phyloP scores from a whole-genome alignment of 30 jellyfish, hydroid and myxozoan genomes.

The Mastigias papua region DNA sequence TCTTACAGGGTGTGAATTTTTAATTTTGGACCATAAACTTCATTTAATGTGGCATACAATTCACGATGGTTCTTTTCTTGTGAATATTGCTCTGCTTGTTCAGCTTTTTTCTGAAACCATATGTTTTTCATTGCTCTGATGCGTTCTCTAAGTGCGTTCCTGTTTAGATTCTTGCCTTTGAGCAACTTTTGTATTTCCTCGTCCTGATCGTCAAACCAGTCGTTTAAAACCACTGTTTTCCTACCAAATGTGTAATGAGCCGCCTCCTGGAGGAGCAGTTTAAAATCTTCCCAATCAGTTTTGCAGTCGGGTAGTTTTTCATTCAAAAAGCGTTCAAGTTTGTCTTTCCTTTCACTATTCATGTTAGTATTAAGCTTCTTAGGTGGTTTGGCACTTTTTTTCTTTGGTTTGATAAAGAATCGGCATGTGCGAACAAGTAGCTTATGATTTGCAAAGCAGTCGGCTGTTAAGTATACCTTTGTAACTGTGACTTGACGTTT shows the following conservation, averaged over 20 bases:
- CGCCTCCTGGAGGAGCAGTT: slow-evolving; percentile 10
- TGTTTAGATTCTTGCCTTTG: slow-evolving; percentile 45
- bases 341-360: slow-evolving; percentile 42
- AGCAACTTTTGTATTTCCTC: slow-evolving; percentile 58
- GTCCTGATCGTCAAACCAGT: slow-evolving; percentile 74
- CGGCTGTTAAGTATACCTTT: slow-evolving; percentile 17
- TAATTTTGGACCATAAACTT: too few relatives aligned
- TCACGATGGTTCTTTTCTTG: too few relatives aligned
- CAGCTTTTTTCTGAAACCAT: slow-evolving; percentile 73
- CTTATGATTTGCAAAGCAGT: slow-evolving; percentile 56
- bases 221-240: slow-evolving; percentile 20
- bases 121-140: slow-evolving; percentile 44
- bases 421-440: slow-evolving; percentile 37
- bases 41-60: slow-evolving; percentile 48
- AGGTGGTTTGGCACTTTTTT: slow-evolving; percentile 53
- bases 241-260: slow-evolving; percentile 30
- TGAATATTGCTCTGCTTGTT: slow-evolving; percentile 60
- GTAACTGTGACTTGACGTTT: slow-evolving; percentile 51
- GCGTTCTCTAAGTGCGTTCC: slow-evolving; percentile 44
- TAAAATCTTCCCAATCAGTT: slow-evolving; percentile 25
- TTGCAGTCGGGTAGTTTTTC: slow-evolving; percentile 10
- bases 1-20: slow-evolving; percentile 41
- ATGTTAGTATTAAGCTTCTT: slow-evolving; percentile 47
- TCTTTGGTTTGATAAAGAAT: slow-evolving; percentile 26
- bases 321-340: slow-evolving; percentile 30